Conservation (phyloP, 1,140 invertebrate genomes). For the Drosophila obscura region DNA sequence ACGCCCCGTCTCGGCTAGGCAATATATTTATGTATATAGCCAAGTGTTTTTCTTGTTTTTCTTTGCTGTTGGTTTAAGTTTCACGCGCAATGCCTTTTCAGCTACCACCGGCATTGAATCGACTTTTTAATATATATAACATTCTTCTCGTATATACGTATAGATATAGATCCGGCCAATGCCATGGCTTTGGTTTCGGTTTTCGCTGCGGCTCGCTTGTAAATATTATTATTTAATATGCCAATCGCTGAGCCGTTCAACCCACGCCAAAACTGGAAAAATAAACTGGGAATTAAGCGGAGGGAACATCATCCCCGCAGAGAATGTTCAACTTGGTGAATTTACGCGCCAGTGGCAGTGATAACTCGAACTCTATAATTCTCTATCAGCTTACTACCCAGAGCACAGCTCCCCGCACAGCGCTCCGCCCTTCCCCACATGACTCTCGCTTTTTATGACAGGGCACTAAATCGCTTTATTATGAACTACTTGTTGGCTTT, state of each 20-base stretch:
- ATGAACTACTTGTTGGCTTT: conserved; percentile 78
- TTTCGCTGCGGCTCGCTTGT: conserved; percentile 49
- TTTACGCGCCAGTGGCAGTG: conserved; percentile 42
- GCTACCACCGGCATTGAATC: conserved; percentile 34
- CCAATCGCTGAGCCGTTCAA: conserved; percentile 46
- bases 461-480: conserved; percentile 71
- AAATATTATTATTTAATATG: conserved; percentile 82
- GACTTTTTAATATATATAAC: conserved; percentile 40
- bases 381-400: too few species aligned
- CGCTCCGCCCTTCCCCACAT: conserved; percentile 6
- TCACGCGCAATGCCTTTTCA: conserved; percentile 54
- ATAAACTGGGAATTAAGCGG: neutral
- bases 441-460: conserved; percentile 56
- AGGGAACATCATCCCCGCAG: neutral
- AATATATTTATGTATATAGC: conserved; percentile 8
- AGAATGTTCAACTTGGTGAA: conserved; percentile 14
- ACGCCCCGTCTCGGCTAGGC: conserved; percentile 17
- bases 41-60: conserved; percentile 48
- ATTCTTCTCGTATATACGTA: neutral
- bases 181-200: conserved; percentile 31
- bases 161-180: conserved; percentile 15
- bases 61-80: conserved; percentile 46
- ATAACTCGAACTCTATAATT: conserved; percentile 16
- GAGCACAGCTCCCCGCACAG: neutral
- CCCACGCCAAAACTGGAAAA: neutral